phyloP scores from a whole-genome alignment of 2,888 invertebrate genomes.

The Apamea crenata region DNA sequence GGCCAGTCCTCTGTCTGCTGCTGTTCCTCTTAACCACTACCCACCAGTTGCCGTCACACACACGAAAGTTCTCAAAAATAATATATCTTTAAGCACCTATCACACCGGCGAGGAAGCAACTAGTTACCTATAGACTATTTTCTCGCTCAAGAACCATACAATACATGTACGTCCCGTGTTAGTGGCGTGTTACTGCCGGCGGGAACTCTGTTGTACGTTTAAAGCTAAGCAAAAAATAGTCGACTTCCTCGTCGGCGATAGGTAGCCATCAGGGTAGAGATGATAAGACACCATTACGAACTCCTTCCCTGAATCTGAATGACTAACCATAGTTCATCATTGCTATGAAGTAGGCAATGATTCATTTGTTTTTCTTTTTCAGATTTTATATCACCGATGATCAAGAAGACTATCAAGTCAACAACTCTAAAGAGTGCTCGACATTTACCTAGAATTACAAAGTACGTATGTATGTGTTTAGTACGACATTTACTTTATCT shows the following conservation, averaged over 20 bases:
- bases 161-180: not conserved
- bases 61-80: not conserved
- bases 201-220: not conserved
- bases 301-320: not conserved
- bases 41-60: too few species aligned
- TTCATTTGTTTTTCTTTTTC: conserved; percentile 34
- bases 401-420: conserved; percentile 1
- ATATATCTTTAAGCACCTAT: not conserved
- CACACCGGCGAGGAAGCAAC: not conserved
- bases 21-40: not conserved
- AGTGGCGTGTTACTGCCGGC: too few species aligned
- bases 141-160: not conserved
- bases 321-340: not conserved
- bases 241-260: not conserved
- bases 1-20: not conserved
- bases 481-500: not conserved
- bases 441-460: conserved; percentile 27
- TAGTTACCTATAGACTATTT: not conserved
- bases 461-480: not conserved
- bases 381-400: conserved; percentile 52
- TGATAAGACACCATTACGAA: not conserved
- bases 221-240: not conserved
- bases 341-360: not conserved
- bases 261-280: not conserved
- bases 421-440: conserved; percentile 31